Evolutionary conservation across 2,797 vertebrate species (phyloP).

Genomic region (Eulemur albifrons): DNA sequence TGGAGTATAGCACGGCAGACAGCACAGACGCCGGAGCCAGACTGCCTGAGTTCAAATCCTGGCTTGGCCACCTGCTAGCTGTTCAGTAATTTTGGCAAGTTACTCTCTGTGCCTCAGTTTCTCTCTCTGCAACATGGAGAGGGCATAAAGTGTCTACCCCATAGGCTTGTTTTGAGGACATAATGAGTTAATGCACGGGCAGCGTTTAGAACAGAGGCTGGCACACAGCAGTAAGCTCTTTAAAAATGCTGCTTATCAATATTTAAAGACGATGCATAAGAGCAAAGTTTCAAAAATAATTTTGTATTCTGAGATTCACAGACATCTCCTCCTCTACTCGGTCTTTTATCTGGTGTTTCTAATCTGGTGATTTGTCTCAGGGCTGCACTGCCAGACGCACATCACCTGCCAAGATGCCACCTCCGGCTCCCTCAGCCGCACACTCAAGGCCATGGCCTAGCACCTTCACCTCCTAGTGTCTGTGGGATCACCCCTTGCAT

Average conservation of each 20-base stretch:
- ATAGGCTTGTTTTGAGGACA: not conserved
- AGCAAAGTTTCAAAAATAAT: constrained; percentile 62
- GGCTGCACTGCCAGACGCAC: not conserved
- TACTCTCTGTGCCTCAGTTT: not conserved
- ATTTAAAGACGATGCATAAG: constrained; percentile 68
- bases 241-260: constrained; percentile 55
- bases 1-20: not conserved
- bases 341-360: constrained; percentile 55
- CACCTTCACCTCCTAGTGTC: not conserved
- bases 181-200: not conserved
- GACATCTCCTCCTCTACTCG: not conserved
- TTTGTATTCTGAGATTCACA: constrained; percentile 30
- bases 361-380: constrained; percentile 35
- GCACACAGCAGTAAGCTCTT: not conserved
- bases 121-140: not conserved
- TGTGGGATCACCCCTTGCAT: not conserved
- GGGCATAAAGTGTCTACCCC: not conserved
- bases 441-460: not conserved
- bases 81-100: not conserved
- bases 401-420: not conserved
- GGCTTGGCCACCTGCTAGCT: not conserved
- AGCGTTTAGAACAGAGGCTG: not conserved
- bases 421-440: not conserved
- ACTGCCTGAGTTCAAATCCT: not conserved
- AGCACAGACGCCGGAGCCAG: not conserved